Evolutionary conservation across 2,888 invertebrate species (phyloP), one percentile per base, ranked within the genome.

Genomic region (Clostera curtula): DNA sequence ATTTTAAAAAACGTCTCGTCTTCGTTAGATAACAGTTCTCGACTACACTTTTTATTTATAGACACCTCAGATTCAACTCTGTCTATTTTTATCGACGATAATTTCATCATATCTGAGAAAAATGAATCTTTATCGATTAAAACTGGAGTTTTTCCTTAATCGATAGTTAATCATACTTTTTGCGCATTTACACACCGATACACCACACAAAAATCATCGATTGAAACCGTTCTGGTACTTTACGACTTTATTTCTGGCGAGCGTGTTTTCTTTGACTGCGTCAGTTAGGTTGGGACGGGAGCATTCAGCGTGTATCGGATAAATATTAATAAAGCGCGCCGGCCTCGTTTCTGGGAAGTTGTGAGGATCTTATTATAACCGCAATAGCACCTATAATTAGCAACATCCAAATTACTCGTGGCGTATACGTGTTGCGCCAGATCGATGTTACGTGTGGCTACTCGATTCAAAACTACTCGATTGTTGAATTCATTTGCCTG

Each of bases 341-440:
- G 80, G 79, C 83, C 83, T 77, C 82, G 74, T 73, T 83, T 82
- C 83, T 77, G 73, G 75, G 82, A 82, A 83, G 79, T 76, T 71
- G 71, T 71, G 77, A 75, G 71, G 72, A 80, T 83, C 83, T 83
- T 83, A 83, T 82, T 80, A 79, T 83, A 83, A 83, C 82, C 82
- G 83, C 82, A 80, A 83, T 77, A 80, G 73, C 76, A 72, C 76
- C 82, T 82, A 83, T 83, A 83, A 82, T 82, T 82, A 83, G 82
- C 73, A 70, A 56, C 75, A 73, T 73, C 70, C 68, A 73, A 77
- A 79, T 82, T 79, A 76, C 75, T 65, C 72, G 71, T 58, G 72
- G 64, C 71, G 66, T 68, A 59, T 71, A 68, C 65, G 67, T 54
- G 63, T 63, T 69, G 74, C 64, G 74, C 67, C 63, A 66, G 72